These are phyloP conservation scores for Chaetura pelagica DNA, from an alignment of 2,113 vertebrate species.

Conservation along the genomic window DNA sequence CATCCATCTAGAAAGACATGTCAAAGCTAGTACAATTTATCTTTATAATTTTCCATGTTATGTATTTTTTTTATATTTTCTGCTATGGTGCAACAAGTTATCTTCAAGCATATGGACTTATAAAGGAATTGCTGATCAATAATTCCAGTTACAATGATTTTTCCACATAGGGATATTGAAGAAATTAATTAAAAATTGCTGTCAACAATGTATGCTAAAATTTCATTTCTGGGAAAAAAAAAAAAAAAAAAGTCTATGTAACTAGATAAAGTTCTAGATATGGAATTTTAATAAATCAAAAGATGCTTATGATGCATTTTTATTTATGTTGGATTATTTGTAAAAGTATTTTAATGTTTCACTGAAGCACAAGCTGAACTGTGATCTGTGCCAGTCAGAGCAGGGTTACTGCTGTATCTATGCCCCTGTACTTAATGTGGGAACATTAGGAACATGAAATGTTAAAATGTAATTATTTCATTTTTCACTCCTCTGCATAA, in stretches of 20 bases:
- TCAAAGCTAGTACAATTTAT: neutral
- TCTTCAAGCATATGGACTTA: neutral
- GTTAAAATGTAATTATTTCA: neutral
- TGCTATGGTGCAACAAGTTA: neutral
- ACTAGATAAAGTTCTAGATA: neutral
- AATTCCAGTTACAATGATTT: neutral
- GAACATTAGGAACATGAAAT: neutral
- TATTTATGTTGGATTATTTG: neutral
- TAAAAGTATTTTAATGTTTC: neutral
- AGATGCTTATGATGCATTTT: neutral
- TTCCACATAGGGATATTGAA: neutral
- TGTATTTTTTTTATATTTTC: neutral
- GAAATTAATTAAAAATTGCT: neutral
- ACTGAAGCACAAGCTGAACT: neutral
- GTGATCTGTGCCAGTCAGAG: neutral
- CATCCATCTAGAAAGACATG: neutral
- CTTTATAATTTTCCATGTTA: neutral
- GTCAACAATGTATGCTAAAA: neutral
- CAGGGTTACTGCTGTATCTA: neutral
- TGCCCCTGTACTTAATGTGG: neutral
- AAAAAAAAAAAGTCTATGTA: neutral
- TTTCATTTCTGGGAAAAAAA: neutral
- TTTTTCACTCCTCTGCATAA: slow-evolving; percentile 3
- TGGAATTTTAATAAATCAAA: neutral
- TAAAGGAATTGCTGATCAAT: neutral